phyloP scores from a whole-genome alignment of 2,113 vertebrate species.

The Galbula dea region DNA sequence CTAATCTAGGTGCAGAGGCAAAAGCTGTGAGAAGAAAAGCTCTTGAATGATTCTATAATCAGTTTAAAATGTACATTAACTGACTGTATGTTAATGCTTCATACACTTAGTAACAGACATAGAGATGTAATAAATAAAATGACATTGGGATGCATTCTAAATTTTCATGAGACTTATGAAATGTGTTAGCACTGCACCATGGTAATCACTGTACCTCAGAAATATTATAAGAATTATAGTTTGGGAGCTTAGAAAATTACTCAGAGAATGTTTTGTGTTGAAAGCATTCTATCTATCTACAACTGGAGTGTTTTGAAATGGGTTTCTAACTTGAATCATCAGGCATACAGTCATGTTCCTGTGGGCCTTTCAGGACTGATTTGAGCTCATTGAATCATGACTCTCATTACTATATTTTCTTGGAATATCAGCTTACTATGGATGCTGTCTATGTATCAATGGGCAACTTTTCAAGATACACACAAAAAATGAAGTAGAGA shows the following conservation, averaged over 20 bases:
- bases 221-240: neutral
- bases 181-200: neutral
- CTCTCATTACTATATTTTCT: neutral
- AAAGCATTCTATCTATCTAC: neutral
- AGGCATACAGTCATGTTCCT: neutral
- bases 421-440: neutral
- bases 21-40: neutral
- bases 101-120: neutral
- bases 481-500: neutral
- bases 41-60: neutral
- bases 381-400: neutral
- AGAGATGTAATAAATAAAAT: neutral
- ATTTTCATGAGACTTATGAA: neutral
- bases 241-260: neutral
- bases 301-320: neutral
- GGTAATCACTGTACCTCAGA: neutral
- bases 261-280: neutral
- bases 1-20: neutral
- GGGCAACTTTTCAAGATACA: neutral
- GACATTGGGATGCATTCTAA: neutral
- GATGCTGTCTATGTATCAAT: neutral
- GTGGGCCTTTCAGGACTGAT: neutral
- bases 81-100: neutral
- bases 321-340: neutral
- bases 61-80: neutral